Conservation (phyloP, 2,888 invertebrate genomes). For the Cacoxenus indagator region DNA sequence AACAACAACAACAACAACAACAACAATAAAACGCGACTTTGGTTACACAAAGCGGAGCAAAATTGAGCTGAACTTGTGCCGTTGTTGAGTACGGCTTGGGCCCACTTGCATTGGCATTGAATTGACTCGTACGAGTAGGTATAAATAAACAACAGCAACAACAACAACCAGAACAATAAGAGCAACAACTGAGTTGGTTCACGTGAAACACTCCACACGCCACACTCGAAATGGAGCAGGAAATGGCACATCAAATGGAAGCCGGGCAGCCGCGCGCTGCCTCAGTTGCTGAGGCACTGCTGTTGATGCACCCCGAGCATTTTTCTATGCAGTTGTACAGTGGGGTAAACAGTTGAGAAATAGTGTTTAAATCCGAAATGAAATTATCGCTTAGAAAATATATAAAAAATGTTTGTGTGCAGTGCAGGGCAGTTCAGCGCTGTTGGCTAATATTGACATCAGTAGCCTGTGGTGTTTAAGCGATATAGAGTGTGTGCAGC, state of each 20-base stretch:
- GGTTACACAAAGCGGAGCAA: neutral
- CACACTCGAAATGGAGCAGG: slow-evolving; percentile 24
- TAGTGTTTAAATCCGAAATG: too few species aligned
- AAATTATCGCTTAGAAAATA: too few species aligned
- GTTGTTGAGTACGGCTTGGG: too few species aligned
- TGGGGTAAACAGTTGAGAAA: too few species aligned
- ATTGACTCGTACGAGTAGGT: neutral
- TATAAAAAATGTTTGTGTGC: too few species aligned
- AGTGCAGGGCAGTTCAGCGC: too few species aligned
- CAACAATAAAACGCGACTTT: neutral
- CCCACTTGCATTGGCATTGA: neutral
- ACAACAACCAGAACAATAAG: neutral
- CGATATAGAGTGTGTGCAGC: too few species aligned
- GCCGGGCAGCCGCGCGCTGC: neutral
- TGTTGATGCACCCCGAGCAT: too few species aligned
- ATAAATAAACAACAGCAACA: neutral
- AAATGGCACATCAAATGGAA: slow-evolving; percentile 24
- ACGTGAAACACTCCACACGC: slow-evolving; percentile 13
- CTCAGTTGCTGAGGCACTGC: neutral
- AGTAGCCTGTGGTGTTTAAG: too few species aligned
- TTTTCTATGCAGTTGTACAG: too few species aligned
- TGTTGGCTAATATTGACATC: too few species aligned
- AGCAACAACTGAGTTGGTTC: slow-evolving; percentile 1
- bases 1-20: neutral
- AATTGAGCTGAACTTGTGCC: neutral